Evolutionary conservation across 2,113 vertebrate genomes (phyloP), one percentile per base, ranked within the genome.

Genomic region (Epinephelus lanceolatus): DNA sequence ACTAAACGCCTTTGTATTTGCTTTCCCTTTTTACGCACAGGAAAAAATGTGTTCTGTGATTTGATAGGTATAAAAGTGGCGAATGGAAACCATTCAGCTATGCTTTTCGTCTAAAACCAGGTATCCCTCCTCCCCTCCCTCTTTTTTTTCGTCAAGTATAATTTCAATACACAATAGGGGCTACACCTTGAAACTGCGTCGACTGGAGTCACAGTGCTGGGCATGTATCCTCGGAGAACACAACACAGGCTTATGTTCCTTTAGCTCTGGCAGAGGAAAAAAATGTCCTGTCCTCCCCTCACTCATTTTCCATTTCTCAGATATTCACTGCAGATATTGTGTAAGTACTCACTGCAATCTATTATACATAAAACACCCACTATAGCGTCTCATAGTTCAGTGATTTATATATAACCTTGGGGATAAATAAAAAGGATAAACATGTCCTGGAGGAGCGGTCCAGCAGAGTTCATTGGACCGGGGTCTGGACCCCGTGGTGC

Each of bases 401-500:
- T 95, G 96, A 94, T 95, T 96, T 93, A 95, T 94, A 96, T 95
- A 93, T 94, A 92, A 92, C 90, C 92, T 93, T 80, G 85, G 94
- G 83, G 88, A 93, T 92, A 94, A 95, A 94, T 94, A 91, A 95
- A 94, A 93, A 90, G 81, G 73, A 83, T 74, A 88, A 91, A 92
- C 66, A 93, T 91, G 91, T 93, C 91, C 89, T 86, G 91, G 90
- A 92, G 84, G 79, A 87, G 85, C 86, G 80, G 81, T 92, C 94
- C 88, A 68, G 92, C 65, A 91, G 91, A 94, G 94, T 96, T 98
- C 97, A 98, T 94, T 98, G 97, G 93, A 98, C 97, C 91, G 97
- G 97, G 94, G 97, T 98, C 95, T 99, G 98, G 94, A 99, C 97
- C 96, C 97, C 98, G 93, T 97, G 98, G 95, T 98, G 98, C 88